Base-by-base conservation (phyloP, 2,797 vertebrate genomes). In the Darevskia mixta region DNA sequence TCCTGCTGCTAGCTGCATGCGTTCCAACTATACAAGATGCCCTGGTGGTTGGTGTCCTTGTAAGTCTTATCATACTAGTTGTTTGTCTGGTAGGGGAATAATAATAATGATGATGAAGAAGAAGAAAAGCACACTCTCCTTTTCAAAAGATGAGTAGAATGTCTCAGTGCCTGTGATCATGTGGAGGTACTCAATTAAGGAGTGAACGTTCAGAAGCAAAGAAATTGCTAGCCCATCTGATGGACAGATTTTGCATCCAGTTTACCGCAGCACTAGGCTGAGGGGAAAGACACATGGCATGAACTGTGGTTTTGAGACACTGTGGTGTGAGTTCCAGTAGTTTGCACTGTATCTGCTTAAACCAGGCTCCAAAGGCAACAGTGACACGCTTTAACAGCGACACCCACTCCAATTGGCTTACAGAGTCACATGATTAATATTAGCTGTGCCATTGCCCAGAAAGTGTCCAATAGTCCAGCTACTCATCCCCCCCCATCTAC, bases 321-420 rank as follows among this genome's bases (percentile, higher is more conserved):
- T 91, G 90, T 90, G 85, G 90, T 90, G 85, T 88, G 91, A 92
- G 73, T 94, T 79, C 88, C 90, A 93, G 90, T 91, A 85, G 94
- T 94, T 93, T 94, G 92, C 93, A 94, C 91, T 95, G 93, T 95
- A 94, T 90, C 92, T 95, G 92, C 95, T 93, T 94, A 93, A 93
- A 92, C 94, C 88, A 95, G 92, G 92, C 91, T 91, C 91, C 91
- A 95, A 95, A 91, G 92, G 79, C 83, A 94, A 94, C 93, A 93
- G 90, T 92, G 95, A 95, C 90, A 91, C 75, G 78, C 92, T 93
- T 90, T 25, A 82, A 25, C 89, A 81, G 85, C 20, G 69, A 84
- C 91, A 91, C 82, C 82, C 17, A 8, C 64, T 93, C 89, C 92
- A 92, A 87, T 93, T 95, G 96, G 91, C 85, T 95, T 94, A 29